Evolutionary conservation across 2,113 vertebrate genomes (phyloP).

Genomic region (Rhinolophus sinicus): DNA sequence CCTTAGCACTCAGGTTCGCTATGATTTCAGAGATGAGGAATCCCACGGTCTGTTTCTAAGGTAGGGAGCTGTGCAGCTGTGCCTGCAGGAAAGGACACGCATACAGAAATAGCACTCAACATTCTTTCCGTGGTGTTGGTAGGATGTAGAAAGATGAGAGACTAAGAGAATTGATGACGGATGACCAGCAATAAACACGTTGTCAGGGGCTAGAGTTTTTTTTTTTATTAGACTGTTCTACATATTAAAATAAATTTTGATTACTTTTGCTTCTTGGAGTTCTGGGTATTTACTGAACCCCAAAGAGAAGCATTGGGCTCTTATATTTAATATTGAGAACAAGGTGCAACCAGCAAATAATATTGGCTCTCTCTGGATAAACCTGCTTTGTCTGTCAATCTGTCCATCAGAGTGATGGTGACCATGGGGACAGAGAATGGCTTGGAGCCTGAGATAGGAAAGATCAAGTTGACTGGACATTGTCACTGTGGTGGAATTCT

Average conservation of each 20-base stretch:
- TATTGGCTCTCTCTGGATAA: not conserved
- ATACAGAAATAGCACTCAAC: not conserved
- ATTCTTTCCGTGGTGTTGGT: not conserved
- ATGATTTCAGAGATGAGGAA: slow-evolving; percentile 5
- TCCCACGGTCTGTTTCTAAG: not conserved
- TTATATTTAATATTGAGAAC: not conserved
- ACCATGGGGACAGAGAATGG: not conserved
- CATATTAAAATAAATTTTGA: not conserved
- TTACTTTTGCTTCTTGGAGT: not conserved
- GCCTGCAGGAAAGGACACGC: not conserved
- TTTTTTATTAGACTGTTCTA: not conserved
- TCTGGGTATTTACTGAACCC: not conserved
- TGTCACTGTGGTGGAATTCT: not conserved
- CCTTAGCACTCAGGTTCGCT: not conserved
- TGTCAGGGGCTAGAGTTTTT: not conserved
- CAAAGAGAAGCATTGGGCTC: not conserved
- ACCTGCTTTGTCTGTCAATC: not conserved
- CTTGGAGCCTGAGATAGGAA: not conserved
- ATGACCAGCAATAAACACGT: not conserved
- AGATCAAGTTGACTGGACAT: not conserved
- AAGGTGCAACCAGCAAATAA: not conserved
- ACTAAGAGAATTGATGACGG: not conserved
- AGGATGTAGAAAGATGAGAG: not conserved
- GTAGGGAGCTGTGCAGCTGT: not conserved
- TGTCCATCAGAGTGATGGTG: not conserved